These are phyloP conservation scores for Copsychus sechellarum DNA, from an alignment of 2,113 vertebrate species.

Conservation along the genomic window DNA sequence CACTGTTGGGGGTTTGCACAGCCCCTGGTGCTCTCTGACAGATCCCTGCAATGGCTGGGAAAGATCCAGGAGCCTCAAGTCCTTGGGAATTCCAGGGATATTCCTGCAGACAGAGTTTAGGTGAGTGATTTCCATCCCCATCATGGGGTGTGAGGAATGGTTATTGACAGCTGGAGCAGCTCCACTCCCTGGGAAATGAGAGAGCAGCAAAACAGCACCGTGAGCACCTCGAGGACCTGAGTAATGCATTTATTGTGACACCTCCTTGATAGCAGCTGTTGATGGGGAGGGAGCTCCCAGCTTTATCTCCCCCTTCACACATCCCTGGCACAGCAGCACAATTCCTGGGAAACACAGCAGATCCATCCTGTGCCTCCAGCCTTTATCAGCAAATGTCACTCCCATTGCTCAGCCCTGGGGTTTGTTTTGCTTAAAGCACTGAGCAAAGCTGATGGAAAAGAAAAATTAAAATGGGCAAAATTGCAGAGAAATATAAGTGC, in stretches of 20 bases:
- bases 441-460: not conserved
- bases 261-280: not conserved
- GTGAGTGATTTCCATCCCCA: not conserved
- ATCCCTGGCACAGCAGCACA: not conserved
- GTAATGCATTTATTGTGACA: conserved; percentile 26
- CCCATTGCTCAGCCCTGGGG: not conserved
- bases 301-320: not conserved
- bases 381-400: not conserved
- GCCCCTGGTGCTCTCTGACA: not conserved
- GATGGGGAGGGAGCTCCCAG: not conserved
- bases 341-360: not conserved
- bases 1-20: not conserved
- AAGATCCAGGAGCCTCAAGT: not conserved
- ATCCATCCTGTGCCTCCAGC: not conserved
- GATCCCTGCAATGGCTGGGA: not conserved
- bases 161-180: conserved; percentile 17
- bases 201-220: not conserved
- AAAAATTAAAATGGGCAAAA: not conserved
- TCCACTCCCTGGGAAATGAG: not conserved
- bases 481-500: not conserved
- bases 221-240: conserved; percentile 4
- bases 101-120: not conserved
- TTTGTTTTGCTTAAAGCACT: not conserved
- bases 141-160: not conserved
- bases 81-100: not conserved